Evolutionary conservation across 53 echinoderm and acorn worm species (phyloP), one percentile per base, ranked within the genome.

Genomic region (Actinopyga echinites): DNA sequence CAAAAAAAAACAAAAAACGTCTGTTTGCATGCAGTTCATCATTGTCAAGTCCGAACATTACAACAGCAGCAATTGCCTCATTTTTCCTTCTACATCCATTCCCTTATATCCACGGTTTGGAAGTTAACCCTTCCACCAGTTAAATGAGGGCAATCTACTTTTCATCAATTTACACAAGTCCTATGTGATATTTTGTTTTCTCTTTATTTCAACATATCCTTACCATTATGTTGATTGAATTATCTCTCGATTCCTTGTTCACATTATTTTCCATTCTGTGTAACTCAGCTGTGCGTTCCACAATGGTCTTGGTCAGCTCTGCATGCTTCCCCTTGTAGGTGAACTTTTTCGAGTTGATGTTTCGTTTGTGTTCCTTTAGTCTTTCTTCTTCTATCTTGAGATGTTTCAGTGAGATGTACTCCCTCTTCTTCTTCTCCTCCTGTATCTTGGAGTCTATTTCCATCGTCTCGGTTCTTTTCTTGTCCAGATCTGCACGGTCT

Each of bases 391-490:
- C 77, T 2, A 33, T 77, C 77, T 55, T 77, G 54, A 52, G 52
- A 23, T 77, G 77, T 21, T 30, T 52, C 53, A 30, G 31, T 7
- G 30, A 32, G 0, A 6, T 21, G 13, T 53, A 77, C 56, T 77
- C 77, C 1, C 5, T 13, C 44, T 30, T 54, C 24, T 55, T 77
- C 26, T 77, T 77, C 55, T n/a, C 55, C 26, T 56, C 77, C 8
- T 77, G 77, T 2, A 77, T 26, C 17, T 32, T 77, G 26, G 23
- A 11, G 29, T 77, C 77, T 20, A 30, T 77, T 23, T 77, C 77
- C 77, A 77, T 77, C 77, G 77, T 77, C 77, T 29, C 30, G 5
- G 55, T 54, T n/a, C 77, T 53, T 49, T 77, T 77, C 52, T 55
- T 15, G 33, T 77, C 52, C 54, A 77, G 20, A 52, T 77, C 77